phyloP scores from a whole-genome alignment of 2,888 invertebrate species.

The Pteria penguin region DNA sequence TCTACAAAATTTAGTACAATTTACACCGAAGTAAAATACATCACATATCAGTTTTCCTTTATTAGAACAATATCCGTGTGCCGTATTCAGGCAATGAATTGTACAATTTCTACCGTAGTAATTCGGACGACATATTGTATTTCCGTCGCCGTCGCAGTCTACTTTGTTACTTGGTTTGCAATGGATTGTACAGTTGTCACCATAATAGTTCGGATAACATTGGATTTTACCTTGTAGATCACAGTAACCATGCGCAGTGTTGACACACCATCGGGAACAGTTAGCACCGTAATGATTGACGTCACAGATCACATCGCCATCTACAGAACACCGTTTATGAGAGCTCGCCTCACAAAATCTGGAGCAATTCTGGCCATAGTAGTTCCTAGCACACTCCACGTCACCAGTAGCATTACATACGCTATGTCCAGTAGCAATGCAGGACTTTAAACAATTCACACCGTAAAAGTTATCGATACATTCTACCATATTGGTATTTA shows the following conservation, averaged over 20 bases:
- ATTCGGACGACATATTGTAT: neutral
- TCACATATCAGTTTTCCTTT: neutral
- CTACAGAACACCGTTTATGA: neutral
- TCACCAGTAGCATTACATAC: neutral
- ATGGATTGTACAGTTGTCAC: slow-evolving; percentile 6
- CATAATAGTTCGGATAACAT: slow-evolving; percentile 8
- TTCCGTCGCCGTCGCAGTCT: neutral
- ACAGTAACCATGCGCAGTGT: neutral
- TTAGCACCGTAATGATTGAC: neutral
- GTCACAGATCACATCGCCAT: neutral
- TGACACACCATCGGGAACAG: slow-evolving; percentile 5
- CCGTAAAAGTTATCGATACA: slow-evolving; percentile 15
- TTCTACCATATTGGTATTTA: no score
- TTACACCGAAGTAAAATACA: neutral
- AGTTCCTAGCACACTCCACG: slow-evolving; percentile 10
- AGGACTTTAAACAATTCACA: neutral
- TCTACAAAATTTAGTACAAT: neutral
- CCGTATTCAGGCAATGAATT: neutral
- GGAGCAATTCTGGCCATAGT: neutral
- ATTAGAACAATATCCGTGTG: neutral
- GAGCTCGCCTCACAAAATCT: neutral
- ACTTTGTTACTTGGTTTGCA: neutral
- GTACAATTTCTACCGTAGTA: neutral
- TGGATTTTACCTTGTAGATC: neutral
- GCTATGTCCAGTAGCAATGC: neutral